Percentiles rank a stretch among this genome's conserved stretches.
phyloP scores from a whole-genome alignment of 2,888 invertebrate species.

The Mythimna albipuncta region DNA sequence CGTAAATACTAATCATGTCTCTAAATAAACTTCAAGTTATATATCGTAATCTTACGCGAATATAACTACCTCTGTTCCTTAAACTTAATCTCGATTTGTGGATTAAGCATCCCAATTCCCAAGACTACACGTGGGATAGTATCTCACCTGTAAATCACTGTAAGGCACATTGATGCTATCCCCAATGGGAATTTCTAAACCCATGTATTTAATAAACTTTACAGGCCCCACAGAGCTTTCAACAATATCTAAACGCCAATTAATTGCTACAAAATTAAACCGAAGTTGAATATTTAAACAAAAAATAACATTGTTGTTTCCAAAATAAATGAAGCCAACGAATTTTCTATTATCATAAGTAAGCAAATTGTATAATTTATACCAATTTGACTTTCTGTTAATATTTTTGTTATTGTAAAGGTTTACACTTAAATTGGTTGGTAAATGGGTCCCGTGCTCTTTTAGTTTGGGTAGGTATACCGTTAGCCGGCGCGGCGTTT shows the following conservation, averaged over 20 bases:
- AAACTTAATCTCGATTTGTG: neutral
- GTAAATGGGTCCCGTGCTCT: conserved; percentile 6
- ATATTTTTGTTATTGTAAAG: conserved; percentile 49
- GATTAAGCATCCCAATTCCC: conserved; percentile 19
- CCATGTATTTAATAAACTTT: conserved; percentile 32
- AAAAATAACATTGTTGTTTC: conserved; percentile 47
- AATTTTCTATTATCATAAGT: conserved; percentile 43
- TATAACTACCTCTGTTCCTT: too few relatives aligned
- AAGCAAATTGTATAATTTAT: conserved; percentile 34
- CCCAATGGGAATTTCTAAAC: conserved; percentile 37
- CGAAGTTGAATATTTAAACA: conserved; percentile 27
- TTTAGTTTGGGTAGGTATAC: neutral
- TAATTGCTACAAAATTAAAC: conserved; percentile 30
- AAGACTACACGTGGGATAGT: conserved; percentile 1
- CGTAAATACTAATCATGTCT: too few relatives aligned
- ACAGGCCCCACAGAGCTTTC: conserved; percentile 27
- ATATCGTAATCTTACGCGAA: too few relatives aligned
- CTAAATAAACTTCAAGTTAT: too few relatives aligned
- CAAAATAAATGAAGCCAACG: conserved; percentile 26
- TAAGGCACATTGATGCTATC: neutral
- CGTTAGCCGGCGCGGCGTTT: neutral
- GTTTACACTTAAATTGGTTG: neutral
- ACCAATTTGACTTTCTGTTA: conserved; percentile 44
- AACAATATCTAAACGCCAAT: conserved; percentile 35
- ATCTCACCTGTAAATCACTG: conserved; percentile 19